Base-by-base conservation (phyloP, 2,888 invertebrate species). In the Blastobasis adustella region DNA sequence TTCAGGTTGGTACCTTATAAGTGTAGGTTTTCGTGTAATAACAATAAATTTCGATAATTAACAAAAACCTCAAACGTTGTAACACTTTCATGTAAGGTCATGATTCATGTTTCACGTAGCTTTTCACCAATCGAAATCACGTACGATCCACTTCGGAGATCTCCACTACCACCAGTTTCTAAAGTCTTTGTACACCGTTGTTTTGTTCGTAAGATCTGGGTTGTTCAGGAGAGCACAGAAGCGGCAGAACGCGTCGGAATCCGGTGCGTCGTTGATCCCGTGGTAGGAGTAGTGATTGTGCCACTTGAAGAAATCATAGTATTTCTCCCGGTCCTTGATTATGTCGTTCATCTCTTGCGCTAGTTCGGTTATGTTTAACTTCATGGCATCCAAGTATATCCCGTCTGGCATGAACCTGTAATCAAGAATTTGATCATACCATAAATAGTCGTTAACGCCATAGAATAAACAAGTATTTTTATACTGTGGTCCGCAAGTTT, bases 381-480 rank as follows among this genome's bases (percentile, higher is more conserved):
- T 60, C 55, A 62, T 65, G 10, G 79, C 84, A 52, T 87, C 66
- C 7, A 87, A 59, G 55, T 85, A 87, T 37, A 76, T 73, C 36
- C 76, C 74, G 10, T 80, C 72, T n/a, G 86, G 84, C 71, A 84
- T 65, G 52, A 84, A 85, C 53, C 86, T 86, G 78, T 23, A 73
- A 79, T 49, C 49, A 56, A 49, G 23, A 51, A 49, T 46, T 8
- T 44, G 10, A 9, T 40, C 44, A 36, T 37, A n/a, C n/a, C n/a
- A n/a, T n/a, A n/a, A n/a, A n/a, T n/a, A n/a, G n/a, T n/a, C n/a
- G n/a, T n/a, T n/a, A n/a, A n/a, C n/a, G n/a, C n/a, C n/a, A n/a
- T n/a, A n/a, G n/a, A n/a, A n/a, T n/a, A n/a, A n/a, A n/a, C n/a
- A n/a, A n/a, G n/a, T n/a, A n/a, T n/a, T n/a, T n/a, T n/a, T n/a